Percentiles rank a stretch among this genome's conserved stretches.
Conservation (phyloP, 92 coral and sea anemone genomes). For the Blastomussa wellsi region DNA sequence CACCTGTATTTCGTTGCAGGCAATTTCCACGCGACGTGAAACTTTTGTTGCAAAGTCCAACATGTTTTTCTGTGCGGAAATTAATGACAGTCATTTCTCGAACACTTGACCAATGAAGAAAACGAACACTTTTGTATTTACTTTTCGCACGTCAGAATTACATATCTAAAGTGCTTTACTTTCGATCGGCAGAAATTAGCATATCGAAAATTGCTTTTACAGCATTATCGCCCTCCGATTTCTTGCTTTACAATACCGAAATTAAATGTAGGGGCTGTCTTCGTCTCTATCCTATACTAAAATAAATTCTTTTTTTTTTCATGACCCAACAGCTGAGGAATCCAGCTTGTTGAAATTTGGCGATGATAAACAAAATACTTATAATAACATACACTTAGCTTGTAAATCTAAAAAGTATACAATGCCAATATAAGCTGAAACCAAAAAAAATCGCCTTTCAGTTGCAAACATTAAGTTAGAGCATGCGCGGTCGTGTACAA, state of each 20-base stretch:
- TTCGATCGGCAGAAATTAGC: slow-evolving; percentile 14
- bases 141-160: slow-evolving; percentile 12
- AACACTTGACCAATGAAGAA: slow-evolving; percentile 27
- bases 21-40: slow-evolving; percentile 3
- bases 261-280: background rate
- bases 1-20: background rate
- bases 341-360: background rate
- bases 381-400: background rate
- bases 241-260: background rate
- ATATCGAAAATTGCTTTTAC: background rate
- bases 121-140: background rate
- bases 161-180: background rate
- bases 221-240: background rate
- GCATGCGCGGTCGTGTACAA: background rate
- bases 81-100: slow-evolving; percentile 18
- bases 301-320: background rate
- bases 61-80: slow-evolving; percentile 1
- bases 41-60: background rate
- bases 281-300: too few relatives aligned
- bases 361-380: background rate
- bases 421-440: background rate
- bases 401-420: background rate
- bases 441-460: background rate
- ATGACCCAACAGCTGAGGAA: background rate
- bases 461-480: background rate